Percentiles rank a stretch among this genome's conserved stretches.
phyloP scores from a whole-genome alignment of 2,113 vertebrate genomes.

The Meleagris gallopavo region DNA sequence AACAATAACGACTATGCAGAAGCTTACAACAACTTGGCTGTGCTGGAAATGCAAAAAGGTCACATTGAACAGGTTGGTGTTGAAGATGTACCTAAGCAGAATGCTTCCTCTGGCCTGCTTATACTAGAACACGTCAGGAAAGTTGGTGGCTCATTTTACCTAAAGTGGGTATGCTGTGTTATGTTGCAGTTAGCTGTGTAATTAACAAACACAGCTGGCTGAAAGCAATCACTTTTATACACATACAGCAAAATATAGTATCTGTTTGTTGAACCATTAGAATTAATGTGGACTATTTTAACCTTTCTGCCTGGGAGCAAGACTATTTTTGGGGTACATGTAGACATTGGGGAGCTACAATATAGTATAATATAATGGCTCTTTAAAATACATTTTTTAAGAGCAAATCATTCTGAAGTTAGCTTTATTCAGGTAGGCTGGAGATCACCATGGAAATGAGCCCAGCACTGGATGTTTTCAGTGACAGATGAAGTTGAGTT shows the following conservation, averaged over 20 bases:
- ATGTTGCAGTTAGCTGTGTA: neutral
- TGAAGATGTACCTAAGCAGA: neutral
- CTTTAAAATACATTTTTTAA: neutral
- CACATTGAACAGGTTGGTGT: slow-evolving; percentile 89
- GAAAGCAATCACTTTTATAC: neutral
- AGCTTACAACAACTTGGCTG: slow-evolving; percentile 95
- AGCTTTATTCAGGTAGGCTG: neutral
- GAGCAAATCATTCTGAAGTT: neutral
- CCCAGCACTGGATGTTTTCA: neutral
- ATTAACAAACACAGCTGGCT: neutral
- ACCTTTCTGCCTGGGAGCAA: neutral
- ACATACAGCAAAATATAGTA: neutral
- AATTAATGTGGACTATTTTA: neutral
- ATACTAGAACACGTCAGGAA: neutral
- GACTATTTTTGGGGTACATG: neutral
- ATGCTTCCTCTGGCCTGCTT: neutral
- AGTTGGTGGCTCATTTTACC: neutral
- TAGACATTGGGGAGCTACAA: neutral
- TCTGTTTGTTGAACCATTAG: neutral
- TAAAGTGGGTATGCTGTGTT: neutral
- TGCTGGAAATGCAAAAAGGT: slow-evolving; percentile 92
- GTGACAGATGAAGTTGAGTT: neutral
- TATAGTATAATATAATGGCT: neutral
- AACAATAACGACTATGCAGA: slow-evolving; percentile 92
- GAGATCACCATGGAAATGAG: neutral